Evolutionary conservation across 2,113 vertebrate species (phyloP), one percentile per base, ranked within the genome.

Genomic region (Platycercus adscitus): DNA sequence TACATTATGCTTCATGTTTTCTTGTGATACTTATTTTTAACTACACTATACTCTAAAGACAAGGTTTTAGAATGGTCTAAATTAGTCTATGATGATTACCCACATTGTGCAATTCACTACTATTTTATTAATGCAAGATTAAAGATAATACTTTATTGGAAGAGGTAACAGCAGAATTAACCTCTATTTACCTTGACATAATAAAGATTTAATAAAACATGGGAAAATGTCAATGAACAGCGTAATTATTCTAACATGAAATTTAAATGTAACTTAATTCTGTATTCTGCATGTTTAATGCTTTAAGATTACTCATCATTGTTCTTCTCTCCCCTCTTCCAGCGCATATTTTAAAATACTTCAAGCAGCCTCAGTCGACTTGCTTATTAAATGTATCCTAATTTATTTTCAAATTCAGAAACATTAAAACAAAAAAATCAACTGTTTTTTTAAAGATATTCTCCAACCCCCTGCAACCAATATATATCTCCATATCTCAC

Each of bases 101-200:
- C 93, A 93, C 96, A 97, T 94, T 97, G 96, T 97, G 96, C 86
- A 98, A 98, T 98, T 98, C 97, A 97, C 93, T 91, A 97, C 93
- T 97, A 95, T 98, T 98, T 98, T 98, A 98, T 97, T 98, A 98
- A 98, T 97, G 94, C 93, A 97, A 98, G 97, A 98, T 98, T 98
- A 98, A 97, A 98, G 97, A 98, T 98, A 98, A 98, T 97, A 97
- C 94, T 97, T 98, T 95, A 97, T 78, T 96, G 95, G 91, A 96
- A 96, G 88, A 97, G 97, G 96, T 97, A 98, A 97, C 95, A 97
- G 97, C 66, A 49, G 93, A 97, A 98, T 98, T 98, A 98, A 98
- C 98, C 97, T 98, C 98, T 98, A 98, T 98, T 98, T 98, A 98
- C 97, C 96, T 97, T 97, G 97, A 98, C 96, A 98, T 97, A 98